Evolutionary conservation across 2,888 invertebrate species (phyloP), one percentile per base, ranked within the genome.

Genomic region (Pherbina coryleti): DNA sequence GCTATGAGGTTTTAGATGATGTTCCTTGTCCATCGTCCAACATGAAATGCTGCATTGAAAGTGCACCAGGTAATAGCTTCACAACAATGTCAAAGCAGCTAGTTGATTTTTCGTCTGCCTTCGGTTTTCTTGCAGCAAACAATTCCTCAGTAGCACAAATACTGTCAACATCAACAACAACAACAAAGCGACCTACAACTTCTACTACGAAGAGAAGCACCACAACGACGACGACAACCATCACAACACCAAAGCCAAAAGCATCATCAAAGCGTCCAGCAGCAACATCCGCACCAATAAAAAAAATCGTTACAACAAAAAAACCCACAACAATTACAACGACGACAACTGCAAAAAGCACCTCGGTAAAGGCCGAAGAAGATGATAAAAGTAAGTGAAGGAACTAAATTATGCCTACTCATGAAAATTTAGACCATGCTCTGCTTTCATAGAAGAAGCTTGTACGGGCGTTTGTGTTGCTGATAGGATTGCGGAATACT

Each of bases 381-480:
- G 31, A 80, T 60, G 82, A 83, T 82, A 73, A 85, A 82, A 81
- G 83, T 80, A 83, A 87, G 77, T 84, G 84, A 83, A 82, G 81
- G 81, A 81, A 17, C 0, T 3, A 28, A 74, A 80, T 5, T 19
- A 31, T 0, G 0, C 5, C 2, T 4, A 22, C 25, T 14, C 2
- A 51, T 66, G n/a, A 14, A 22, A 17, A 8, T 22, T 19, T 5
- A 37, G 25, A 37, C 8, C 22, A 28, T 34, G 11, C 9, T 66
- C 7, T 3, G 19, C 8, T 22, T 31, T 19, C 19, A 17, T 66
- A 83, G 83, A 81, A 82, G 88, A 86, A 70, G 83, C 85, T 44
- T 97, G 97, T 84, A 93, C 94, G 0, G 96, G 97, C 4, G 94
- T 96, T 8, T 97, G 97, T 86, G 95, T 97, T 76, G 94, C 95